Base-by-base conservation (phyloP, 2,113 vertebrate species). In the Entelurus aequoreus region DNA sequence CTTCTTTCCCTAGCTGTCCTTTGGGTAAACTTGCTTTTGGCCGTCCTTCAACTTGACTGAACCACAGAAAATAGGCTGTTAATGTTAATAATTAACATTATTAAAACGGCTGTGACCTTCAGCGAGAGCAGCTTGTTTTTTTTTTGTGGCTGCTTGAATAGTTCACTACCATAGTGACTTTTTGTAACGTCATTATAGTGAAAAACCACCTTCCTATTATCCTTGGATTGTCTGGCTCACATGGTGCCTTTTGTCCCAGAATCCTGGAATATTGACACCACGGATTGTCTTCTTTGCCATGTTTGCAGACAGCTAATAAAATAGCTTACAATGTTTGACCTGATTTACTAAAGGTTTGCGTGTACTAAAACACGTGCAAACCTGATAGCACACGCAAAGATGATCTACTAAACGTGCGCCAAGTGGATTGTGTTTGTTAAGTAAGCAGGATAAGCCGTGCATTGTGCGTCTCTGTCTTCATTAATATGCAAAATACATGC, bases 61-160 rank as follows among this genome's bases (percentile, higher is more conserved):
- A 46, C 48, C 65, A 51, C 40, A 58, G 54, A 4, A 35, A 51
- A 28, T 8, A 8, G 28, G 5, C 51, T 16, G 44, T 63, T 51
- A 46, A 37, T 58, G 56, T 56, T 54, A 54, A 54, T 54, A 54
- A 54, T 54, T 54, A 54, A 54, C 53, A 19, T 4, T 63, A 37
- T 62, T 58, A 21, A 48, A 14, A 35, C 13, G 5, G 46, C 19
- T 65, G 63, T 68, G 42, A 21, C 68, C 60, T 75, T 69, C 51
- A 70, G 28, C 38, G 35, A 14, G 57, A 14, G 40, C 5, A 2
- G 4, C 8, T 52, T 37, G 57, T 35, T 37, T 5, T 59, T 72
- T 64, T 38, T 40, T 58, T 66, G 69, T 66, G 57, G n/a, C 62
- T 58, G 67, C 69, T 77, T 76, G 60, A 70, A 52, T 52, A n/a